Conservation (phyloP, 2,797 vertebrate genomes). For the Mareca penelope region DNA sequence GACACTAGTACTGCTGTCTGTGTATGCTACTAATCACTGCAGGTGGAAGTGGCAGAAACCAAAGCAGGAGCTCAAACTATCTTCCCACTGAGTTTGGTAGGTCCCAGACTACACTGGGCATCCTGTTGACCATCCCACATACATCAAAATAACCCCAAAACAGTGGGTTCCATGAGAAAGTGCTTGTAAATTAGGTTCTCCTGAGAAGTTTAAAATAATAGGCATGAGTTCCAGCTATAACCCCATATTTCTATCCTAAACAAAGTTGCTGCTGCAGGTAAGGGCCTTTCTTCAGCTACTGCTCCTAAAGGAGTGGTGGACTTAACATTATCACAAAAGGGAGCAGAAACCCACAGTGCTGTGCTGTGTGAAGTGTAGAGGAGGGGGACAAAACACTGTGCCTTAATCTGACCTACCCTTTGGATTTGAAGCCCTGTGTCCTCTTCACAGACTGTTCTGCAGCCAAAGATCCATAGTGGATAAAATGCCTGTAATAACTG, state of each 20-base stretch:
- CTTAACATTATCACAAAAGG: background rate
- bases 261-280: background rate
- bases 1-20: background rate
- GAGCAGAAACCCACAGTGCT: background rate
- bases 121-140: background rate
- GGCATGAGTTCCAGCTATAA: background rate
- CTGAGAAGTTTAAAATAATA: background rate
- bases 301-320: background rate
- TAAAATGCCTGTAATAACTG: background rate
- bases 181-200: background rate
- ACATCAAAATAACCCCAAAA: background rate
- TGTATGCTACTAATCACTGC: background rate
- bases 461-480: background rate
- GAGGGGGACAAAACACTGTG: background rate
- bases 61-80: background rate
- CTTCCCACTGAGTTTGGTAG: background rate
- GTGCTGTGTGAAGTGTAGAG: accelerated
- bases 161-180: background rate
- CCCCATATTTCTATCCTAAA: background rate
- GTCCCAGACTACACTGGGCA: background rate
- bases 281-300: background rate
- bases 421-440: background rate
- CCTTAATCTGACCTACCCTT: background rate
- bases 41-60: background rate
- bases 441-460: background rate